Base-by-base conservation (phyloP, 2,888 invertebrate genomes). In the Xanthorhoe designata region DNA sequence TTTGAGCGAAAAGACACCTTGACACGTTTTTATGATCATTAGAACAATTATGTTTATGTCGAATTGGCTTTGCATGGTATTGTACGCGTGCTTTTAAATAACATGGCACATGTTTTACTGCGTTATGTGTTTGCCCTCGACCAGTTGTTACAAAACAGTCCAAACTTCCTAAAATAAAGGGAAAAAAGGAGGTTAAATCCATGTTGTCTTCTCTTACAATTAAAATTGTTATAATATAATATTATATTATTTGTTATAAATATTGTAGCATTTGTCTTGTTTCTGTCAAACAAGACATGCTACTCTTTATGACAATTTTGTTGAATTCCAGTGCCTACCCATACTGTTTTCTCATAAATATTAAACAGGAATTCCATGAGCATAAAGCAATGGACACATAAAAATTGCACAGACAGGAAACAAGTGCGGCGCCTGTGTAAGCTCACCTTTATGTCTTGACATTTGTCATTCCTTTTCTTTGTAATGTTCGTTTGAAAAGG, bases 391-490 rank as follows among this genome's bases (percentile, higher is more conserved):
- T 24, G 75, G 83, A 83, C 32, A 73, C 80, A 83, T 86, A 87
- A 86, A 85, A 85, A 86, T 84, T 78, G 80, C 79, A 79, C 71
- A 81, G 85, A 85, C 83, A 79, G 75, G 66, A 68, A 70, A 80
- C 84, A 83, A 81, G 82, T 78, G 82, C 80, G 87, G 87, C 87
- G 85, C 84, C 82, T 81, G 75, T 81, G 74, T 76, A 76, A 71
- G 78, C 74, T 75, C 69, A 76, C 42, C 69, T 77, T 83, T 83
- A 85, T 85, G 83, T 79, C 78, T 78, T 75, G 72, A 77, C 78
- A 87, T 88, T 87, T 86, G 80, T 87, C 84, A 63, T 86, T 82
- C 50, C 38, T 55, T 61, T 61, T 35, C 55, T 50, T 61, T 55
- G 19, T 38, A 50, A 18, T 4, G 61, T 24, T 55, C 24, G 9